Evolutionary conservation across 2,888 invertebrate species (phyloP), one percentile per base, ranked within the genome.

Genomic region (Agonopterix arenella): DNA sequence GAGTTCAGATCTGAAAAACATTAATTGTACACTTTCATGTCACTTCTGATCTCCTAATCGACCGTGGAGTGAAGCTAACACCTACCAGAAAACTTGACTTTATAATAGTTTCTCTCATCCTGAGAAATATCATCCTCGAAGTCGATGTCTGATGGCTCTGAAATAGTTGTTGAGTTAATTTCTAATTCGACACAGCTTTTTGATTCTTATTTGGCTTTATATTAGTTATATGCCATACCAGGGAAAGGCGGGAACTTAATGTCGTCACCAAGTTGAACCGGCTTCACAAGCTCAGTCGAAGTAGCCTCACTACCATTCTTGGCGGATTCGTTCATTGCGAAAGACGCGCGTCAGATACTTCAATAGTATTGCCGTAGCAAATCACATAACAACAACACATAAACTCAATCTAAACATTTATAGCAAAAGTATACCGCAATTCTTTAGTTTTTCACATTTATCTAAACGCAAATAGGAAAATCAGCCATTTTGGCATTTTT

Each of bases 51-150:
- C 28, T 28, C 1, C 28, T 5, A 4, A 28, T 28, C 28, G 7
- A 28, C 4, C 28, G 7, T 28, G 28, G 5, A 28, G n/a, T 2
- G 1, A 5, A 28, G 28, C 28, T 43, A 11, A 11, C 1, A 42
- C 45, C 52, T 63, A 89, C 90, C 89, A 69, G 70, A 70, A 71
- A 89, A 92, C 58, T 85, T 86, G 56, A 72, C 77, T 55, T 80
- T 73, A 60, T 91, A 92, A 64, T 83, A 89, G 36, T 71, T 72
- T 44, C 82, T 84, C 62, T 92, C 92, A 52, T 90, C 90, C 55
- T 90, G 84, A 4, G 79, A 57, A 55, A 91, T 77, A 62, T 89
- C 86, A 11, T 90, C 85, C 55, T 92, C 90, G 61, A 92, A 91
- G 60, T 90, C 89, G 40, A 66, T 62, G 61, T 84, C 83, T 37